These are phyloP conservation scores for Cydia fagiglandana DNA, from an alignment of 1,140 invertebrate genomes.

Conservation along the genomic window DNA sequence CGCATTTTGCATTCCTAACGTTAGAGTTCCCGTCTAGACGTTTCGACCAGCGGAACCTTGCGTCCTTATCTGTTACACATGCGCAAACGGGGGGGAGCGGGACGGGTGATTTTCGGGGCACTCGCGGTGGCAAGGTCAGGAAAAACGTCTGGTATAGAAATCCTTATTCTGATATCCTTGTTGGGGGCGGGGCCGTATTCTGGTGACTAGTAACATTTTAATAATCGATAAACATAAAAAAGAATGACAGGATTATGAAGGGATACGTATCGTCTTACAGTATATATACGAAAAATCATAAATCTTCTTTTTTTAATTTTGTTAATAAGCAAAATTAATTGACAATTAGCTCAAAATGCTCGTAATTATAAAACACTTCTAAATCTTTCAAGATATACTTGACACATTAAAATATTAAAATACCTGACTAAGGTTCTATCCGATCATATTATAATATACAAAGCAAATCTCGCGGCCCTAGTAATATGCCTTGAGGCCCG, in stretches of 20 bases:
- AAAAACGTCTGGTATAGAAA: conserved; percentile 61
- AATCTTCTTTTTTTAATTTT: too few relatives aligned
- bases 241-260: too few relatives aligned
- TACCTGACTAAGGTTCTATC: not conserved
- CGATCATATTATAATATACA: not conserved
- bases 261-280: too few relatives aligned
- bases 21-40: conserved; percentile 75
- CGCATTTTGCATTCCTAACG: conserved; percentile 37
- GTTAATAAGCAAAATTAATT: too few relatives aligned
- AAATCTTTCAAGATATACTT: too few relatives aligned
- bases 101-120: conserved; percentile 48
- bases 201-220: too few relatives aligned
- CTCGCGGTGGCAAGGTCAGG: conserved; percentile 66
- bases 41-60: conserved; percentile 67
- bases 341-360: too few relatives aligned
- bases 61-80: conserved; percentile 61
- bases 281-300: too few relatives aligned
- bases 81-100: conserved; percentile 56
- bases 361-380: too few relatives aligned
- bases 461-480: not conserved
- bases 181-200: not conserved
- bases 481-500: not conserved
- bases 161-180: conserved; percentile 19
- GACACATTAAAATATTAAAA: too few relatives aligned
- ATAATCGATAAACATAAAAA: too few relatives aligned